Evolutionary conservation across 2,797 vertebrate species (phyloP).

Genomic region (Danio choprae): DNA sequence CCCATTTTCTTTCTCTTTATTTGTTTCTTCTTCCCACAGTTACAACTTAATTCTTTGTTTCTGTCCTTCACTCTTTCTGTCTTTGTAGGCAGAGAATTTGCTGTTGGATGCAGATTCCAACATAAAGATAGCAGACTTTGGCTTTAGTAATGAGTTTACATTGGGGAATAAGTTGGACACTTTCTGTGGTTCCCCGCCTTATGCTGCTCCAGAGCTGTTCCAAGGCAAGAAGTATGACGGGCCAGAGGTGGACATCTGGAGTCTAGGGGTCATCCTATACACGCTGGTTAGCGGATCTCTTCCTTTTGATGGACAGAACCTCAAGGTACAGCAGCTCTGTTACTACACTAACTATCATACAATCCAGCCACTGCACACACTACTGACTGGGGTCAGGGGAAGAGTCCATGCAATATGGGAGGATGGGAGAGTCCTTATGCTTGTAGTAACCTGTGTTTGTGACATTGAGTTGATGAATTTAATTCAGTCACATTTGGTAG

Average conservation of each 20-base stretch:
- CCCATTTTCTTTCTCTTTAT: not conserved
- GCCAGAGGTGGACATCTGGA: slow-evolving; percentile 93
- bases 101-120: slow-evolving; percentile 89
- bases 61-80: slow-evolving; percentile 36
- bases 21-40: slow-evolving; percentile 40
- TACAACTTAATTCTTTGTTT: slow-evolving; percentile 65
- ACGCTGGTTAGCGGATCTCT: slow-evolving; percentile 96
- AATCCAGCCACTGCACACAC: not conserved
- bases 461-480: slow-evolving; percentile 2
- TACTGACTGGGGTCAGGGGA: not conserved
- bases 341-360: not conserved
- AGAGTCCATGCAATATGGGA: not conserved
- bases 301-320: slow-evolving; percentile 96
- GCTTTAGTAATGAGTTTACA: slow-evolving; percentile 93
- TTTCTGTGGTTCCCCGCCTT: slow-evolving; percentile 88
- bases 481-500: not conserved
- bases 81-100: slow-evolving; percentile 87
- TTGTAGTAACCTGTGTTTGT: not conserved
- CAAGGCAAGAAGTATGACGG: slow-evolving; percentile 93
- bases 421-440: not conserved
- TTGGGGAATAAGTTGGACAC: slow-evolving; percentile 92
- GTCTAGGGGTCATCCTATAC: slow-evolving; percentile 92
- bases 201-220: slow-evolving; percentile 84
- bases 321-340: slow-evolving; percentile 82
- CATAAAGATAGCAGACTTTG: slow-evolving; percentile 93